Evolutionary conservation across 2,113 vertebrate genomes (phyloP), one percentile per base, ranked within the genome.

Genomic region (Mionectes macconnelli): DNA sequence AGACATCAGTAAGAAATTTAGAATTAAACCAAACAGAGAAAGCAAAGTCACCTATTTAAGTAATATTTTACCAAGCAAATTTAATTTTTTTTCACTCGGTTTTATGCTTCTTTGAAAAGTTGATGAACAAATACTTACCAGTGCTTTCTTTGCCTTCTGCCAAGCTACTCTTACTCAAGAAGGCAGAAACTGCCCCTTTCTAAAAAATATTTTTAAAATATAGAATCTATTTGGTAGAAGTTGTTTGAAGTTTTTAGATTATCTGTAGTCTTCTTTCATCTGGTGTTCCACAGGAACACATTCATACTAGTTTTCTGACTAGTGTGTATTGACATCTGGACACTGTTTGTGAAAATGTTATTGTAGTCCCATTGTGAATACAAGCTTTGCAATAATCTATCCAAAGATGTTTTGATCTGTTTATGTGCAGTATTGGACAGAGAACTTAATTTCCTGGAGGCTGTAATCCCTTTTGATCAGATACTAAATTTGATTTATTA

Each of bases 401-500:
- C 62, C 47, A 93, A 40, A 87, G 55, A 69, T 77, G 31, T 93
- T 94, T 91, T 90, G 35, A 74, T 93, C 78, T 87, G 75, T 83
- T 89, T 63, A 44, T 81, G 52, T 90, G 57, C 56, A 20, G 40
- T 92, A 20, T 50, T 84, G 85, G 72, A 88, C 64, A 64, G 76
- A 93, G 49, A 83, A 88, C 59, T 62, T 90, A 55, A 90, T 93
- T 88, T 92, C 75, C 90, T 92, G 72, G 33, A 88, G 59, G 57
- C 70, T 85, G 49, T 87, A 92, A 84, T 95, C 66, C 23, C 68
- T 89, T 94, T 89, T 94, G 81, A 87, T 95, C 87, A 93, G 89
- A 94, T 73, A 73, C 73, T 93, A 91, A 87, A 87, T 94, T 87
- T 94, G 50, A 94, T 96, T 73, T 93, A 85, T 94, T 96, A 93